These are phyloP conservation scores for Octopus sinensis DNA, from an alignment of 1,140 invertebrate genomes.

Conservation along the genomic window DNA sequence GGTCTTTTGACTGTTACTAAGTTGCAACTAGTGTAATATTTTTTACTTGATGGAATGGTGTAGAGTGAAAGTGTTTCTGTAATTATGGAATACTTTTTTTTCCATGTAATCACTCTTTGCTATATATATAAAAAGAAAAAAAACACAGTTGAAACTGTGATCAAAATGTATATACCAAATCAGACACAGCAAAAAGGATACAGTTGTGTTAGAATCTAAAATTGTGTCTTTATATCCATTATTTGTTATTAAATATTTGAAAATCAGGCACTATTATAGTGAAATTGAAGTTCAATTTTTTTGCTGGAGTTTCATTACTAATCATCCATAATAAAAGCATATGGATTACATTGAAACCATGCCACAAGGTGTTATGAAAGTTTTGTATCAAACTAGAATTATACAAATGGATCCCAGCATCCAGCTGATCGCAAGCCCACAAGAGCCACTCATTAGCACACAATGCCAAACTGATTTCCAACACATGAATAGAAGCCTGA, in stretches of 20 bases:
- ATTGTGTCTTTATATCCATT: conserved; percentile 3
- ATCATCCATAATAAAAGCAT: neutral
- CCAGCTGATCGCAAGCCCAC: neutral
- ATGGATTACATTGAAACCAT: neutral
- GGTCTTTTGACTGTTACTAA: conserved; percentile 1
- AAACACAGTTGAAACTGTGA: neutral
- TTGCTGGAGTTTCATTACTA: neutral
- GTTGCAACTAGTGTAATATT: conserved; percentile 3
- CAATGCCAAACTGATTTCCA: too few species aligned
- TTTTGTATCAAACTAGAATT: neutral
- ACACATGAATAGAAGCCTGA: neutral
- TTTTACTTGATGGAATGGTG: conserved; percentile 5
- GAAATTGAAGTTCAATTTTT: conserved; percentile 8
- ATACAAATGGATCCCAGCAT: neutral
- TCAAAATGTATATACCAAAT: neutral
- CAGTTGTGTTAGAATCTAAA: conserved; percentile 9
- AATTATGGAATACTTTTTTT: neutral
- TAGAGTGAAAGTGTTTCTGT: neutral
- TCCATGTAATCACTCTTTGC: conserved; percentile 7
- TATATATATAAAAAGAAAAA: neutral
- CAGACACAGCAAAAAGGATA: conserved; percentile 10
- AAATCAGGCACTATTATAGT: conserved; percentile 3
- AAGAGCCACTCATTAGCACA: too few species aligned
- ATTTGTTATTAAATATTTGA: conserved; percentile 10
- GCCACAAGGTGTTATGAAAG: neutral